phyloP scores from a whole-genome alignment of 2,797 vertebrate species.

The Spondyliosoma cantharus region DNA sequence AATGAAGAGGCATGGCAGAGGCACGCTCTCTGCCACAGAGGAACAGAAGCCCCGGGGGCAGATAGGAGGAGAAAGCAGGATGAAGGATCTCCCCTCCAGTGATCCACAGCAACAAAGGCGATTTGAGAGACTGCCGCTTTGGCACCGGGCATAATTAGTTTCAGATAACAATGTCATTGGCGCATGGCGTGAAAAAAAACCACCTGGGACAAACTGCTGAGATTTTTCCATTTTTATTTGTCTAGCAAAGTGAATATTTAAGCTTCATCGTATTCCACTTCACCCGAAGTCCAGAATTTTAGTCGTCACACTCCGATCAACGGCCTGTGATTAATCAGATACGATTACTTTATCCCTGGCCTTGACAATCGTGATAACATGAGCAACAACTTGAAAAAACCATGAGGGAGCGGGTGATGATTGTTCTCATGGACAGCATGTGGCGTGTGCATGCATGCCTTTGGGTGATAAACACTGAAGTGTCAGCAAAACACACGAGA shows the following conservation, averaged over 20 bases:
- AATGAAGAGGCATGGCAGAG: slow-evolving; percentile 59
- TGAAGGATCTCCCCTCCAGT: slow-evolving; percentile 76
- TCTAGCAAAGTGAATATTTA: slow-evolving; percentile 35
- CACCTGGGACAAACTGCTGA: slow-evolving; percentile 15
- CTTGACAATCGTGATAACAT: slow-evolving; percentile 60
- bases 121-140: slow-evolving; percentile 67
- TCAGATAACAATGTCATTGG: slow-evolving; percentile 71
- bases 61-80: slow-evolving; percentile 67
- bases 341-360: slow-evolving; percentile 50
- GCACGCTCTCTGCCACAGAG: slow-evolving; percentile 50
- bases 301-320: slow-evolving; percentile 46
- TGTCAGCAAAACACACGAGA: slow-evolving; percentile 51
- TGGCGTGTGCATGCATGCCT: slow-evolving; percentile 22
- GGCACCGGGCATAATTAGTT: slow-evolving; percentile 73
- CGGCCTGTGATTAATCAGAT: slow-evolving; percentile 65
- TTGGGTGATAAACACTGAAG: slow-evolving; percentile 48
- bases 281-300: slow-evolving; percentile 47
- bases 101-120: slow-evolving; percentile 74
- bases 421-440: slow-evolving; percentile 46
- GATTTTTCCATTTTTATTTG: slow-evolving; percentile 27
- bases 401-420: slow-evolving; percentile 28
- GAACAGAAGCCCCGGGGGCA: slow-evolving; percentile 61
- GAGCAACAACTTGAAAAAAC: slow-evolving; percentile 47
- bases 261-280: slow-evolving; percentile 25
- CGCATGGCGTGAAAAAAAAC: slow-evolving; percentile 17